Percentiles rank a stretch among this genome's conserved stretches.
Evolutionary conservation across 2,888 invertebrate genomes (phyloP).

Genomic region (Agriotes lineatus): DNA sequence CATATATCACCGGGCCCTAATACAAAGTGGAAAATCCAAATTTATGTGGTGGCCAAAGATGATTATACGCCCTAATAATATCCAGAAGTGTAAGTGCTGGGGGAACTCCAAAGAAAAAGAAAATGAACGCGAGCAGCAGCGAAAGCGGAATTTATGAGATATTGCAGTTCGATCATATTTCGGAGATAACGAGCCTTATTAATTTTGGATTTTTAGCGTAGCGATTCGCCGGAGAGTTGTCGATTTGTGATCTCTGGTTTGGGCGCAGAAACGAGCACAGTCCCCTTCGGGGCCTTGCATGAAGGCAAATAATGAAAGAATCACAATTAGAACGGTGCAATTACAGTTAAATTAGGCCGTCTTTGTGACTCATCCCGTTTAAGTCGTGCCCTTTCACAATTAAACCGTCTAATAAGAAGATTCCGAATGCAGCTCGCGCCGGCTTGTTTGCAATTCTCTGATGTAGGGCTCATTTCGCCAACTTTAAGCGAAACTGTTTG

Average conservation of each 20-base stretch:
- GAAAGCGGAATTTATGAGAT: conserved; percentile 34
- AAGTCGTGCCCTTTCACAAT: conserved; percentile 34
- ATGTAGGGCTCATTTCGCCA: conserved; percentile 15
- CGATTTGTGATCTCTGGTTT: neutral
- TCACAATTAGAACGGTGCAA: conserved; percentile 40
- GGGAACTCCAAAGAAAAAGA: conserved; percentile 25
- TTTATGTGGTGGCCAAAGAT: conserved; percentile 38
- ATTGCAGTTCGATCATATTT: conserved; percentile 34
- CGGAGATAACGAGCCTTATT: conserved; percentile 38
- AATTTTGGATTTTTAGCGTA: conserved; percentile 6
- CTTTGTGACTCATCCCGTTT: conserved; percentile 38
- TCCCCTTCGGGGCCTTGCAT: conserved; percentile 11
- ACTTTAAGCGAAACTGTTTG: conserved; percentile 12
- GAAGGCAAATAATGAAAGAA: conserved; percentile 39
- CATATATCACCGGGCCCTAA: conserved; percentile 35
- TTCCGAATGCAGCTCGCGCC: conserved; percentile 33
- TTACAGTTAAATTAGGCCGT: conserved; percentile 41
- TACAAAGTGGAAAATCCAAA: conserved; percentile 41
- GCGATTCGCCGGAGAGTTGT: neutral
- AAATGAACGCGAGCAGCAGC: conserved; percentile 28
- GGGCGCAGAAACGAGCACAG: conserved; percentile 10
- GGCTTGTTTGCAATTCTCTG: conserved; percentile 20
- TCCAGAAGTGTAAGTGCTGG: conserved; percentile 35
- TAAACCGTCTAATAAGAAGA: conserved; percentile 33
- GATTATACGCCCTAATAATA: conserved; percentile 40